phyloP scores from a whole-genome alignment of 30 jellyfish, hydroid and myxozoan genomes.

The Rhopilema esculentum region DNA sequence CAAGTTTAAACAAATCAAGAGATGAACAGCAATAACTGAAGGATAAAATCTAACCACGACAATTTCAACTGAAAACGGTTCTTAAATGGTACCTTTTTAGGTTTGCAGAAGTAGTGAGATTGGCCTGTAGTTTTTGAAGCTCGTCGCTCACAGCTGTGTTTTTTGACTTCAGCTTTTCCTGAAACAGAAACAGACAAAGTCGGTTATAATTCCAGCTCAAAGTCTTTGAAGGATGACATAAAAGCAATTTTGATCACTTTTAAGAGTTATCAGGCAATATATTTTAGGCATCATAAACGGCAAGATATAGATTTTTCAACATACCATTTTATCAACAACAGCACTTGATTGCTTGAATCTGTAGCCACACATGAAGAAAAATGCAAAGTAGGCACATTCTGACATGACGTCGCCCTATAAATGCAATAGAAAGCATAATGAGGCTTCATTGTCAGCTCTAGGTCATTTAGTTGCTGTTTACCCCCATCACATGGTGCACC shows the following conservation, averaged over 20 bases:
- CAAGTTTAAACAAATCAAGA: no score
- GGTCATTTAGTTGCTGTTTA: neutral
- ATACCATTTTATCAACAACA: conserved; percentile 64
- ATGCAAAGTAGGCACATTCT: conserved; percentile 72
- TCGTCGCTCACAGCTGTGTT: neutral
- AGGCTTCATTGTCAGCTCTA: neutral
- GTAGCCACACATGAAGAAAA: conserved; percentile 84
- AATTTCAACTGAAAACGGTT: no score
- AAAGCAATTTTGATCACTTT: no score
- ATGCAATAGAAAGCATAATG: neutral
- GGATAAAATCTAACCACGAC: no score
- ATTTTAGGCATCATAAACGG: no score
- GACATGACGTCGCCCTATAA: conserved; percentile 73
- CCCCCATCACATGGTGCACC: neutral
- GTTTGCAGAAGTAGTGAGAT: conserved; percentile 6
- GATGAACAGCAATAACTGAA: no score
- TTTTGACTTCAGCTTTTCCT: conserved; percentile 8
- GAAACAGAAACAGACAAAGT: neutral
- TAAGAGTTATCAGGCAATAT: no score
- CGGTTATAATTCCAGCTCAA: no score
- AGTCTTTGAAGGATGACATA: no score
- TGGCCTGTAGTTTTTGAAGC: neutral
- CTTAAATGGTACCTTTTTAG: neutral
- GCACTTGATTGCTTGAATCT: conserved; percentile 58
- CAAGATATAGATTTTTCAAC: no score